phyloP scores from a whole-genome alignment of 2,113 vertebrate species.

The Macrotus californicus region DNA sequence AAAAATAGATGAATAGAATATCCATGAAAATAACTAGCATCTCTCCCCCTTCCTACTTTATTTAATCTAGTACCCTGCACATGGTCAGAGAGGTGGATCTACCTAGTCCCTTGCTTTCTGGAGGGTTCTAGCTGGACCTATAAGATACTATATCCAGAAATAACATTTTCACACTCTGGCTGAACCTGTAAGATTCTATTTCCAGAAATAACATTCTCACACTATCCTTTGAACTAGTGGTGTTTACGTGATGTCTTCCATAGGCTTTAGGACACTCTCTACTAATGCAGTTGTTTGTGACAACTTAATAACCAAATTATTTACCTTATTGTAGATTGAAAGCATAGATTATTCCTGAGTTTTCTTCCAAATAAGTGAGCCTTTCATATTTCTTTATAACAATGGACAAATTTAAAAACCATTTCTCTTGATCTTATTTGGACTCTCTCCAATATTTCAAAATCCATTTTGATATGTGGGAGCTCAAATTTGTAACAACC shows the following conservation, averaged over 20 bases:
- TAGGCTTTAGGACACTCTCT: neutral
- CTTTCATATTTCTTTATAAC: neutral
- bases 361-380: neutral
- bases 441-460: slow-evolving; percentile 7
- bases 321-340: neutral
- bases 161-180: neutral
- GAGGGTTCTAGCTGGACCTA: neutral
- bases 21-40: neutral
- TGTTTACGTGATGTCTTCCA: neutral
- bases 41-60: neutral
- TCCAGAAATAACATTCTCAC: neutral
- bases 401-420: neutral
- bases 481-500: slow-evolving; percentile 18
- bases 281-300: neutral
- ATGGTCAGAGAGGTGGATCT: neutral
- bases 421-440: slow-evolving; percentile 2
- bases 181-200: neutral
- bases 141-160: neutral
- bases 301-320: neutral
- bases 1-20: neutral
- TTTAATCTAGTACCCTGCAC: neutral
- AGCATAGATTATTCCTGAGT: neutral
- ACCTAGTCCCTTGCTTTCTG: neutral
- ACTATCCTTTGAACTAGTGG: neutral
- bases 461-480: neutral